Percentiles rank a stretch among this genome's conserved stretches.
Conservation (phyloP, 2,888 invertebrate genomes). For the Sphecodes monilicornis region DNA sequence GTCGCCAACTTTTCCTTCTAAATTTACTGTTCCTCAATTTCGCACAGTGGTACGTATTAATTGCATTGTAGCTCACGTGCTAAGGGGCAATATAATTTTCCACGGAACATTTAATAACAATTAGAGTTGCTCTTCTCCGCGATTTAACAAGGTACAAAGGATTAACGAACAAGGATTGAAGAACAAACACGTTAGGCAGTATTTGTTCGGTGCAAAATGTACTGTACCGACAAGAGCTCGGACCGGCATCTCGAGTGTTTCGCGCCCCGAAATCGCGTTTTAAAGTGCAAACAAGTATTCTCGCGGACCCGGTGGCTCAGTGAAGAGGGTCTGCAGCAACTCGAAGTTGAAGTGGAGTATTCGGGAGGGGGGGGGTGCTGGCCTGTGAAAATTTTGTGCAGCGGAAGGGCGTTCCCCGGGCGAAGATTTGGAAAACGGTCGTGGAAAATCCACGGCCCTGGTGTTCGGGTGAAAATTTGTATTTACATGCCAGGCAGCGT, state of each 20-base stretch:
- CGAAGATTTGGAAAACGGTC: constrained; percentile 22
- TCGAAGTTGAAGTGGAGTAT: not conserved
- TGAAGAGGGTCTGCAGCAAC: not conserved
- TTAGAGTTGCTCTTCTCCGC: not conserved
- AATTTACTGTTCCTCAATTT: too few species aligned
- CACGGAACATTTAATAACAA: not conserved
- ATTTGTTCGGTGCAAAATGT: not conserved
- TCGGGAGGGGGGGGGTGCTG: not conserved
- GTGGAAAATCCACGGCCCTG: not conserved
- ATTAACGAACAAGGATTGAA: not conserved
- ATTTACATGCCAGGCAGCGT: constrained; percentile 30
- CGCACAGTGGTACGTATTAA: too few species aligned
- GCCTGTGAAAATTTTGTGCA: not conserved
- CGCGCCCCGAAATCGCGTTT: constrained; percentile 8
- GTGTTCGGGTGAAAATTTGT: constrained; percentile 31
- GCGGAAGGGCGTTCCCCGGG: not conserved
- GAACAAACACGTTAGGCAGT: not conserved
- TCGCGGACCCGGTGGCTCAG: not conserved
- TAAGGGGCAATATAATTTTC: not conserved
- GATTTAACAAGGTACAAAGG: not conserved
- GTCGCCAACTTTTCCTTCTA: too few species aligned
- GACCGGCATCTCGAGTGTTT: not conserved
- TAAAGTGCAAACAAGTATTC: constrained; percentile 23
- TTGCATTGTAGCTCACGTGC: too few species aligned
- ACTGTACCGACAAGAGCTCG: not conserved